phyloP scores from a whole-genome alignment of 1,140 invertebrate species.

The Paramacrobiotus metropolitanus region DNA sequence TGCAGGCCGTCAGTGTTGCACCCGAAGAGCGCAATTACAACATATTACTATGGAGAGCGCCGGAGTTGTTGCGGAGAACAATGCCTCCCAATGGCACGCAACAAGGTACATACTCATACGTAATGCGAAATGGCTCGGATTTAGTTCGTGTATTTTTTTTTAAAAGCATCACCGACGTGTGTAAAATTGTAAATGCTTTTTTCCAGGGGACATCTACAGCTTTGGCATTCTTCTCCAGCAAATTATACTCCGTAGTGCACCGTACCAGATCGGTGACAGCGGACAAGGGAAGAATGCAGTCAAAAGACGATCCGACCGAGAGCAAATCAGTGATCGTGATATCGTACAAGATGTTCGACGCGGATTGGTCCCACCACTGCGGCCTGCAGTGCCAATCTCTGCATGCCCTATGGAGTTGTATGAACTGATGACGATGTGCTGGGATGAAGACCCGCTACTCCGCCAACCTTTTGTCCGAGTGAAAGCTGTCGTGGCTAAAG shows the following conservation, averaged over 20 bases:
- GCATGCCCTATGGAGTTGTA: background rate
- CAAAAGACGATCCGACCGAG: too few relatives aligned
- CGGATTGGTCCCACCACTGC: background rate
- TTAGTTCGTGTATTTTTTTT: background rate
- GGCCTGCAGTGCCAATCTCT: background rate
- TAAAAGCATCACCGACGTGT: too few relatives aligned
- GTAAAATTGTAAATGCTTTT: too few relatives aligned
- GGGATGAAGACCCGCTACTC: background rate
- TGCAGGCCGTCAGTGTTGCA: constrained; percentile 11
- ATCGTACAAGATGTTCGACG: too few relatives aligned
- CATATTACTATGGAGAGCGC: constrained; percentile 57
- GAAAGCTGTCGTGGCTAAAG: background rate
- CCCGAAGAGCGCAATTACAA: constrained; percentile 22
- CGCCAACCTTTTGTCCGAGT: background rate
- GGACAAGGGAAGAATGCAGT: too few relatives aligned
- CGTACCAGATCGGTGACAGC: too few relatives aligned
- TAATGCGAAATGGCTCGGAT: background rate
- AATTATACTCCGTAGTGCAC: background rate
- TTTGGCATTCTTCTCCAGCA: background rate
- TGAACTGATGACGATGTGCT: background rate
- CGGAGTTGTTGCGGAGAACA: constrained; percentile 45
- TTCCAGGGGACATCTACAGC: background rate
- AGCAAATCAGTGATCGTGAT: too few relatives aligned
- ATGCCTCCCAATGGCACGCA: background rate
- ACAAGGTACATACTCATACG: background rate